Conservation (phyloP, 2,888 invertebrate species). For the Megaustenia siamemsis region DNA sequence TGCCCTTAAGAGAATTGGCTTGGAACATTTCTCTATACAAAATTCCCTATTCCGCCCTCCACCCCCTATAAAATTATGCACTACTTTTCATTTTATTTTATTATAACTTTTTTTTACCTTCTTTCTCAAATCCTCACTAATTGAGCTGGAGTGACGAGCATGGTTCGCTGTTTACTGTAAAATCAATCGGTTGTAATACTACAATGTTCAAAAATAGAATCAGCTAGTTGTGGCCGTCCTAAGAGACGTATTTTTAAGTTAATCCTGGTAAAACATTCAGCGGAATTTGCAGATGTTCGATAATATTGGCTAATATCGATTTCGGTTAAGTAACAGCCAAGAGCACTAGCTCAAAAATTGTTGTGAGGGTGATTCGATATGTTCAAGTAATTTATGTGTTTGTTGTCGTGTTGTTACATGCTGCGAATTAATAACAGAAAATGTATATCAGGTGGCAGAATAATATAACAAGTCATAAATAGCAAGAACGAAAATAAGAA, state of each 20-base stretch:
- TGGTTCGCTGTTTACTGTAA: constrained; percentile 2
- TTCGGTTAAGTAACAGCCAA: no score
- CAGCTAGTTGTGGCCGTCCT: not conserved
- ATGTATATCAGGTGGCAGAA: no score
- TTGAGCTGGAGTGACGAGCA: constrained; percentile 2
- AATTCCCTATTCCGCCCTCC: not conserved
- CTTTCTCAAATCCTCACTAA: constrained; percentile 1
- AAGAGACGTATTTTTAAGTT: not conserved
- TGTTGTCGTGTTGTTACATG: no score
- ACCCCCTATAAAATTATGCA: no score
- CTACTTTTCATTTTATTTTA: no score
- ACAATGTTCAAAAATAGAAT: constrained; percentile 29
- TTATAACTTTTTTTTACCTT: not conserved
- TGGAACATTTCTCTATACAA: not conserved
- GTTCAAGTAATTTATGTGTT: no score
- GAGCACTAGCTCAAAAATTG: no score
- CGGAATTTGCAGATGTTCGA: not conserved
- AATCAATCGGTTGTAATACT: constrained; percentile 29
- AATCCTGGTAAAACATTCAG: not conserved
- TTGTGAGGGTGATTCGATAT: no score
- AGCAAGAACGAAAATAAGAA: no score
- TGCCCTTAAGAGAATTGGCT: not conserved
- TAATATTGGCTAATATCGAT: constrained; percentile 12
- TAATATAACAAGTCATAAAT: no score
- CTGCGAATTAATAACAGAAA: no score